Conservation (phyloP, 2,797 vertebrate genomes). For the Fringilla coelebs region DNA sequence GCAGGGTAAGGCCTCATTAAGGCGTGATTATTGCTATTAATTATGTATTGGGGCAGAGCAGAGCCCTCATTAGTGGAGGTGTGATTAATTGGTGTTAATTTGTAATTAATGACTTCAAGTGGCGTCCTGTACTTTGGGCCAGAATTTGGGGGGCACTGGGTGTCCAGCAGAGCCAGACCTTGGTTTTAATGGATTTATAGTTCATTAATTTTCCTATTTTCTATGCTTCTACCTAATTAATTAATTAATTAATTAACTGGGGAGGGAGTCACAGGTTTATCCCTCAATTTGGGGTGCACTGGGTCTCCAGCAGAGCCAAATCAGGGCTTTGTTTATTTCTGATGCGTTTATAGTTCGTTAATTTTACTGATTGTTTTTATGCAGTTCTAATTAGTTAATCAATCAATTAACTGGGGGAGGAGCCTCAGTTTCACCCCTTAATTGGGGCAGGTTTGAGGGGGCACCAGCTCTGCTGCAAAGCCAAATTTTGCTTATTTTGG, state of each 20-base stretch:
- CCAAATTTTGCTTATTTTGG: not conserved
- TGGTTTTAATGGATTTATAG: no score
- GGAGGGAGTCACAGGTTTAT: not conserved
- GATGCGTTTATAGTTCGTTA: fast-evolving
- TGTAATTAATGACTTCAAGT: not conserved
- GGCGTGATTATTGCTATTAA: not conserved
- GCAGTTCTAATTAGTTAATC: no score
- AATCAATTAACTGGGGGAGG: not conserved
- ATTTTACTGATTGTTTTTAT: not conserved
- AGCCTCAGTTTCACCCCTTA: not conserved
- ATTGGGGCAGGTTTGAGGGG: not conserved
- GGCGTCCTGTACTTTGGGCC: no score
- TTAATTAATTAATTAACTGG: not conserved
- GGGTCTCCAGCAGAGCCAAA: not conserved
- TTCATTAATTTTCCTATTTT: not conserved
- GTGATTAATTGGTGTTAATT: not conserved
- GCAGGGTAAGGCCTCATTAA: no score
- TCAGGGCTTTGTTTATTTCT: fast-evolving
- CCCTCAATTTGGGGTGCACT: not conserved
- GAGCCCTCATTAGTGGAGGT: not conserved
- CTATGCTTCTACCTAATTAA: not conserved
- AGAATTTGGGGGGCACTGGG: not conserved
- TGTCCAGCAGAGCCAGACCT: not conserved
- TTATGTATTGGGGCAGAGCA: not conserved
- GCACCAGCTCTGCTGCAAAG: not conserved